Base-by-base conservation (phyloP, 2,113 vertebrate genomes). In the Alethe diademata region DNA sequence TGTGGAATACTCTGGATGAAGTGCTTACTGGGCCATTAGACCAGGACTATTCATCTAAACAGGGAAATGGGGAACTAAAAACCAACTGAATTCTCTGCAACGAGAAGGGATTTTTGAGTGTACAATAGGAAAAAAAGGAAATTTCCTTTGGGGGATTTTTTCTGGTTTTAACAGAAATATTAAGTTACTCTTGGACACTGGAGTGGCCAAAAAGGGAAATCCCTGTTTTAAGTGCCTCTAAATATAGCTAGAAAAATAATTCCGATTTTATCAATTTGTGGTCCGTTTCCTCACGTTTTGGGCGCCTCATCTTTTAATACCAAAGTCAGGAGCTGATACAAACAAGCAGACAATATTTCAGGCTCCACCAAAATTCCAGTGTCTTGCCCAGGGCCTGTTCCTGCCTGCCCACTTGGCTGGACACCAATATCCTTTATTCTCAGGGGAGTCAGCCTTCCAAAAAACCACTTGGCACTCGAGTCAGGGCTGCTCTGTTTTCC, bases 361-460 rank as follows among this genome's bases (percentile, higher is more conserved):
- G 60, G 51, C 88, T 88, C 90, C 79, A 89, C 51, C 90, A 90
- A 40, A 92, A 93, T 88, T 93, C 90, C 94, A 90, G 7, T 62
- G 58, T 80, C 81, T 94, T 96, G 66, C 85, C 71, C 78, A 71
- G 45, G 33, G 51, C 94, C 78, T 95, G 94, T 80, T 91, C 54
- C 90, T 93, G 88, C 95, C 88, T 83, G 92, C 86, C 72, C 48
- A 83, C 75, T 78, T 95, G 90, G 93, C 82, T 90, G 90, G 88
- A 64, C 66, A 79, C 94, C 90, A 92, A 67, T 47, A 88, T 82
- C 75, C 78, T 92, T 92, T 94, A 93, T 92, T 93, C 88, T 83
- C 79, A 60, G 60, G 88, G 85, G 90, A 96, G 43, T 36, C 71
- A 60, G 74, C 71, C 90, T 96, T 96, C 90, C 93, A 95, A 96